Evolutionary conservation across 2,888 invertebrate genomes (phyloP), one percentile per base, ranked within the genome.

Genomic region (Lithodes maja): DNA sequence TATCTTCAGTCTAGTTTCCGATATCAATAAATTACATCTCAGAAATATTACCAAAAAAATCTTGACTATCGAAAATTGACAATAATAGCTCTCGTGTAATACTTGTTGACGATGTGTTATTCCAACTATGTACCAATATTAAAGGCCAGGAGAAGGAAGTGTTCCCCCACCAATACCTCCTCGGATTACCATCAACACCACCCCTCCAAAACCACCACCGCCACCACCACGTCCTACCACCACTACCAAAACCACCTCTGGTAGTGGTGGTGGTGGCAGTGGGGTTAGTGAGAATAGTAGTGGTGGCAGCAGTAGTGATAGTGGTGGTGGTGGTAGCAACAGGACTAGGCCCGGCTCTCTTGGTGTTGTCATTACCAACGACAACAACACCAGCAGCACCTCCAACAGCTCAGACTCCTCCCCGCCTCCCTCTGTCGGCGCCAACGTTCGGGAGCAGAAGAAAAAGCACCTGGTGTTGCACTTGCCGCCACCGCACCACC

Each of bases 391-490:
- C 81, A 69, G 7, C 49, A 68, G n/a, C 49, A 3, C 0, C 15
- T 15, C 33, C 33, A 33, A 33, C 33, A 33, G n/a, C 71, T 17
- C 53, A 33, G 17, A 53, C 53, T 15, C 49, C 81, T 2, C 7
- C 80, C 3, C 75, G 83, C 55, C 49, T 80, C 17, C 85, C 82
- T 49, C 75, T 15, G 74, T 33, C 33, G 33, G 33, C 33, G 33
- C 33, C 33, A 89, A 85, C 75, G 61, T 81, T 2, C 90, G 91
- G 17, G 91, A 91, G 15, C 86, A 90, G 80, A 91, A 91, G 83
- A 91, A 90, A 85, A 91, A 85, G 81, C 87, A 85, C 78, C 68
- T 91, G 77, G 81, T 91, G 49, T 80, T 91, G 52, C 91, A 91
- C 74, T 75, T 91, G 68, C 91, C 91, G 55, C 91, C 91, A 5